Evolutionary conservation across 2,797 vertebrate genomes (phyloP).

Genomic region (Microctenopoma lineatum): DNA sequence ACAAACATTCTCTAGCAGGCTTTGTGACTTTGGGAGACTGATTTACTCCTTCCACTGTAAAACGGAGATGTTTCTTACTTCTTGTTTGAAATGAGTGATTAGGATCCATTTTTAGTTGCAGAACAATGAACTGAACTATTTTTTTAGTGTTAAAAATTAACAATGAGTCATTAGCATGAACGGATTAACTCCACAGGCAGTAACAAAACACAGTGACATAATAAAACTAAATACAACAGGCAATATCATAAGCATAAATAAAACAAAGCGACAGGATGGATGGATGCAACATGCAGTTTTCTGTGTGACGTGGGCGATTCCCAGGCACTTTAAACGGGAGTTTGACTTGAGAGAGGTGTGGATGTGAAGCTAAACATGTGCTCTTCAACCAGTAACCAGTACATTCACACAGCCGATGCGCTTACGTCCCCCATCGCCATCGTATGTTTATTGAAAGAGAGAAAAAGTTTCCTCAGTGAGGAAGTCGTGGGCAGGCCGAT

Average conservation of each 20-base stretch:
- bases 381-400: conserved; percentile 46
- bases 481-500: conserved; percentile 16
- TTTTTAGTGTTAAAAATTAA: conserved; percentile 35
- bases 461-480: conserved; percentile 14
- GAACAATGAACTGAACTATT: conserved; percentile 24
- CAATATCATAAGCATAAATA: conserved; percentile 30
- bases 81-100: conserved; percentile 19
- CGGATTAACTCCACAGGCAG: conserved; percentile 46
- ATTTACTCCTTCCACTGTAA: conserved; percentile 23
- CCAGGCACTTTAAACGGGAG: conserved; percentile 46
- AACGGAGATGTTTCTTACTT: conserved; percentile 13
- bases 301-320: conserved; percentile 2
- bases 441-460: conserved; percentile 19
- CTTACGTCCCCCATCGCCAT: conserved; percentile 2
- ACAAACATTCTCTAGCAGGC: conserved; percentile 23
- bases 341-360: conserved; percentile 37
- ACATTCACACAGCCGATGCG: conserved; percentile 16
- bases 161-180: conserved; percentile 31
- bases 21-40: conserved; percentile 3
- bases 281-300: neutral
- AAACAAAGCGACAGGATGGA: conserved; percentile 23
- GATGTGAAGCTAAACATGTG: conserved; percentile 59
- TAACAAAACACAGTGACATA: conserved; percentile 44
- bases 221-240: conserved; percentile 41
- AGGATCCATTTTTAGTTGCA: conserved; percentile 13